Conservation (phyloP, 2,888 invertebrate genomes). For the Acleris literana region DNA sequence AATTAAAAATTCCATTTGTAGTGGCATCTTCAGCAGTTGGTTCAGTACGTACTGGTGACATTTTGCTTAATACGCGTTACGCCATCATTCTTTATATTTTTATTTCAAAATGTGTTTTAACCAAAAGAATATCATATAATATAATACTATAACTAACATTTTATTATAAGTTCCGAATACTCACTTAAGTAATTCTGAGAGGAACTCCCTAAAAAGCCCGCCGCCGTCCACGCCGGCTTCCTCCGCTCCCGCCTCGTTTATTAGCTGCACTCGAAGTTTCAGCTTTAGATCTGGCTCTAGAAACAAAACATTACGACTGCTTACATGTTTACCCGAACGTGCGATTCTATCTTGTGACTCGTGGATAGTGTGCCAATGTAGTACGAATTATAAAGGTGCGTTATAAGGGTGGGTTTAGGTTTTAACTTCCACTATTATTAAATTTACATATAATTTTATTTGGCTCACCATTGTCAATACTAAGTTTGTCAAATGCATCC, state of each 20-base stretch:
- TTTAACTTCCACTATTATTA: too few relatives aligned
- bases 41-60: too few relatives aligned
- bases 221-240: slow-evolving; percentile 99
- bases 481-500: slow-evolving; percentile 97
- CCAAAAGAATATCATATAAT: too few relatives aligned
- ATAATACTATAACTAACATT: background rate
- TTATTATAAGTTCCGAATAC: slow-evolving; percentile 40
- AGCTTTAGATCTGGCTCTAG: slow-evolving; percentile 93
- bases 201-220: slow-evolving; percentile 97
- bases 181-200: slow-evolving; percentile 94
- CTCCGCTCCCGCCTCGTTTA: slow-evolving; percentile 94
- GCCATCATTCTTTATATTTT: too few relatives aligned
- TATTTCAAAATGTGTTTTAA: too few relatives aligned
- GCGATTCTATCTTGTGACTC: too few relatives aligned
- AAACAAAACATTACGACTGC: slow-evolving; percentile 36
- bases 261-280: slow-evolving; percentile 93
- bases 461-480: slow-evolving; percentile 91
- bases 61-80: too few relatives aligned
- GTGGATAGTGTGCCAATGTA: too few relatives aligned
- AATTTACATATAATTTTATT: background rate
- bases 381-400: too few relatives aligned
- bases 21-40: too few relatives aligned
- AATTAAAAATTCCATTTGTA: too few relatives aligned
- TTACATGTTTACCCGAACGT: background rate
- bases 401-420: too few relatives aligned